Evolutionary conservation across 92 coral and sea anemone species (phyloP), one percentile per base, ranked within the genome.

Genomic region (Muricea muricata): DNA sequence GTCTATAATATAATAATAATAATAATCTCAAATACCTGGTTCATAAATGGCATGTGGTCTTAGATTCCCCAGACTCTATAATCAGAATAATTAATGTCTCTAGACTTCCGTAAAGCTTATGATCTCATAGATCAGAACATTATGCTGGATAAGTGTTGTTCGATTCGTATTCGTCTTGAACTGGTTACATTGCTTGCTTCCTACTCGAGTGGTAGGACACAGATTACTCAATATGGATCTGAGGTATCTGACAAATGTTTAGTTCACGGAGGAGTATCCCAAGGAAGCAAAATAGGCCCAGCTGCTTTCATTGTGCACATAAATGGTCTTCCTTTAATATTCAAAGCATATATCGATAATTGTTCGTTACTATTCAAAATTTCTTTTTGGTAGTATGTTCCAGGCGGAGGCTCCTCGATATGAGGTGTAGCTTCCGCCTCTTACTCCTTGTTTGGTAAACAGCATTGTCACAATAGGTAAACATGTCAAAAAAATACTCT

Each of bases 271-370:
- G 73, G 73, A 5, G 73, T 65, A 26, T 42, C 73, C 5, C 73
- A 65, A 25, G 73, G 73, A 6, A 65, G 73, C 40, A 65, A 26
- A 65, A 5, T 30, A 18, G 73, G 45, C 40, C n/a, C 73, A 7
- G 37, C 31, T 30, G 73, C 82, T 6, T 76, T 76, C 17, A 76
- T 76, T 76, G 82, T 76, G n/a, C 71, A 76, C 30, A 45, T 76
- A 15, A 76, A 76, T 46, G 82, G 82, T 18, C 71, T 76, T 4
- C 82, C 82, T 69, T 76, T 69, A 3, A 69, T 41, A 28, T 50
- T 50, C 4, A 50, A 50, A 50, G 58, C 9, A 20, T 50, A 50
- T 50, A 11, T 20, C 18, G 58, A 50, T 11, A 50, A 50, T 50
- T 50, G 58, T 11, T 50, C 58, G 17, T 50, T 3, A 50, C 9